Percentiles rank a stretch among this genome's conserved stretches.
Evolutionary conservation across 1,140 invertebrate genomes (phyloP).

Genomic region (Potamilus streckersoni): DNA sequence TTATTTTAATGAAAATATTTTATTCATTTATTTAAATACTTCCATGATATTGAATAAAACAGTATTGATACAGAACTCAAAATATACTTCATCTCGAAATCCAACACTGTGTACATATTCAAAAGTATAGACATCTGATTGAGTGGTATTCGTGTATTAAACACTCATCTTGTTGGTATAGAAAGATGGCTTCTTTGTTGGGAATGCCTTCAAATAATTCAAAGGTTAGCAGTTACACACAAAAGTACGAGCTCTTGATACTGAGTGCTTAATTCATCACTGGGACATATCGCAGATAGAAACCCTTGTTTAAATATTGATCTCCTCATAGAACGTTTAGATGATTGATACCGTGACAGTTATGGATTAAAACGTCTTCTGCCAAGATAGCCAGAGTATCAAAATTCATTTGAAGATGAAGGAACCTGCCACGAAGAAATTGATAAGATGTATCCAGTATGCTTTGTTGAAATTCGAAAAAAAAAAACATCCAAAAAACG

Average conservation of each 20-base stretch:
- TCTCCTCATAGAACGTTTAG: constrained; percentile 53
- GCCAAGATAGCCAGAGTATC: constrained; percentile 49
- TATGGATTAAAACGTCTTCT: constrained; percentile 48
- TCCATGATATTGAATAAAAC: constrained; percentile 38
- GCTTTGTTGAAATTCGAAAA: constrained; percentile 56
- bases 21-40: constrained; percentile 55
- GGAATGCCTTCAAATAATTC: constrained; percentile 31
- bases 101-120: constrained; percentile 42
- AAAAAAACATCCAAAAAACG: constrained; percentile 33
- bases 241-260: constrained; percentile 40
- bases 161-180: background rate
- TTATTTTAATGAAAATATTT: constrained; percentile 55
- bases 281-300: constrained; percentile 55
- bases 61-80: constrained; percentile 25
- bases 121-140: constrained; percentile 31
- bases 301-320: constrained; percentile 49
- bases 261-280: constrained; percentile 53
- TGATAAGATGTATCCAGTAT: constrained; percentile 52
- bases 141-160: constrained; percentile 30
- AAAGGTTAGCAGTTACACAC: constrained; percentile 34
- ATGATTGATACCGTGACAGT: constrained; percentile 52
- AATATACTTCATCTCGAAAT: constrained; percentile 28
- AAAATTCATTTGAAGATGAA: constrained; percentile 46
- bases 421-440: constrained; percentile 41
- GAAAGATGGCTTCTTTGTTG: constrained; percentile 19